Base-by-base conservation (phyloP, 2,797 vertebrate genomes). In the Cetoscarus ocellatus region DNA sequence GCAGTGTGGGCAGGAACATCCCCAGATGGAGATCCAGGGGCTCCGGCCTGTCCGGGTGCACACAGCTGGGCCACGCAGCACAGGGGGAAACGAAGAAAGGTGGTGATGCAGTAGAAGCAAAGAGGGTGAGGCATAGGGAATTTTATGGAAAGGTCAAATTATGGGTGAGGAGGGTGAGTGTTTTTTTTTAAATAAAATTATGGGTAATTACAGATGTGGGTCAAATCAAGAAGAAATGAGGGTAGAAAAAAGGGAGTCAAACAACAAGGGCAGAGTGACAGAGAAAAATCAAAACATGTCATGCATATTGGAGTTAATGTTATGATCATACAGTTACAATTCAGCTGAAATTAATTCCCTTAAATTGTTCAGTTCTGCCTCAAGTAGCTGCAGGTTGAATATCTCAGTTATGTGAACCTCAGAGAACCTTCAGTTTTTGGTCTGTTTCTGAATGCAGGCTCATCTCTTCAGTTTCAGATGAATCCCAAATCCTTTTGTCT, bases 1-100 rank as follows among this genome's bases (percentile, higher is more conserved):
- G 95, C 77, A 99, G 94, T 34, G 97, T 99, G 84, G 97, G 97
- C 87, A 99, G 96, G 94, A 99, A 99, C 98, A 99, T 99, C 89
- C 96, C 98, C 89, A 99, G 94, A 72, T 99, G 98, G 78, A 99
- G 97, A 73, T 99, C 98, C 96, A 99, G 90, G 83, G 97, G 96
- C 57, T 95, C 95, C 42, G 96, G 93, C 59, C 94, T 95, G 90
- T 95, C 96, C 1, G 90, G 95, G 79, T 98, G 96, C 82, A 96
- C 93, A 92, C 90, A 96, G 77, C 98, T 99, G 92, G 81, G 82
- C 91, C 92, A 64, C 76, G 63, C 88, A 83, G 67, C 45, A 54
- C 61, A 60, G 60, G 39, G 66, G 67, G 19, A 67, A 57, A 55
- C 65, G 1, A 67, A 35, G 45, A 35, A 43, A 79, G 86, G 73